Evolutionary conservation across 2,888 invertebrate species (phyloP).

Genomic region (Isoperla grammatica): DNA sequence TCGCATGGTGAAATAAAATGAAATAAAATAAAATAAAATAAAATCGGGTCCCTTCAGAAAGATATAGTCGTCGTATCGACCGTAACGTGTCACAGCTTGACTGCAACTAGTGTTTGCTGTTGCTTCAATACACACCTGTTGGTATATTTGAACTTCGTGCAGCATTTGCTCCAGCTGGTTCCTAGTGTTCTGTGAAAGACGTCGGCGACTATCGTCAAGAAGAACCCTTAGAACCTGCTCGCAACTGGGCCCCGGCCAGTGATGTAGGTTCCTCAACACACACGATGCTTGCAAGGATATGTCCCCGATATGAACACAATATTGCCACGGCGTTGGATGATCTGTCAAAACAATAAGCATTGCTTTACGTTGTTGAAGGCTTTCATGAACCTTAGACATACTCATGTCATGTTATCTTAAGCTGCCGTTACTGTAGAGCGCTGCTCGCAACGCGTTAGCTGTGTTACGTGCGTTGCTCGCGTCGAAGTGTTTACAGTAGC

Average conservation of each 20-base stretch:
- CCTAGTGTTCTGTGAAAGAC: conserved; percentile 40
- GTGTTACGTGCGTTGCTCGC: too few relatives aligned
- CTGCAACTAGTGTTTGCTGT: conserved; percentile 22
- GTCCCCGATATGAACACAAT: conserved; percentile 26
- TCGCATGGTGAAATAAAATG: too few relatives aligned
- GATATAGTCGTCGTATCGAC: too few relatives aligned
- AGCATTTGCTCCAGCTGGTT: conserved; percentile 51
- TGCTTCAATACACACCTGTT: conserved; percentile 49
- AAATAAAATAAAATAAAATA: too few relatives aligned
- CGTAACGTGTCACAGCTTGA: too few relatives aligned
- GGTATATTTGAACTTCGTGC: conserved; percentile 58
- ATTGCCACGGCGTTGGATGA: conserved; percentile 21
- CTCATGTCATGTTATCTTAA: too few relatives aligned
- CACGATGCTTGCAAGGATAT: conserved; percentile 33
- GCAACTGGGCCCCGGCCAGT: conserved; percentile 39
- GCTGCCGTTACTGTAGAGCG: too few relatives aligned
- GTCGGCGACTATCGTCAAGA: conserved; percentile 44
- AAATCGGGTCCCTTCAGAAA: too few relatives aligned
- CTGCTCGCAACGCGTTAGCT: too few relatives aligned
- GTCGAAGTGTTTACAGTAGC: too few relatives aligned
- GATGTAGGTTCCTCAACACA: conserved; percentile 37
- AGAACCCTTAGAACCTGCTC: conserved; percentile 37
- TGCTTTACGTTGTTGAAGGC: too few relatives aligned
- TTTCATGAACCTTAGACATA: too few relatives aligned
- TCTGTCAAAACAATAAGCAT: conserved; percentile 11